phyloP scores from a whole-genome alignment of 2,888 invertebrate genomes.

The Operophtera brumata region DNA sequence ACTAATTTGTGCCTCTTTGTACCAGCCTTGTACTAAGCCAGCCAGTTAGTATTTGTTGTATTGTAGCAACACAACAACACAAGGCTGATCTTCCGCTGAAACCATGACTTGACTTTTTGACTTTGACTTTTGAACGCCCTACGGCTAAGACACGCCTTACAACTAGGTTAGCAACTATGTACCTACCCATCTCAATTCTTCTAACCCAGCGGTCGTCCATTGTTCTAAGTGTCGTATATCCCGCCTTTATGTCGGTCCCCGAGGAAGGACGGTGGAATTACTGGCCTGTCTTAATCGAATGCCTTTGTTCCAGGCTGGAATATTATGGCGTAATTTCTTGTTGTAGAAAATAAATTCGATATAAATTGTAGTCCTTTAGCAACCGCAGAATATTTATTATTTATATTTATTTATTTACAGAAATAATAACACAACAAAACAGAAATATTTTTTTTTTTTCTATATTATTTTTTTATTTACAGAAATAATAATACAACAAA shows the following conservation, averaged over 20 bases:
- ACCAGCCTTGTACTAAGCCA: no score
- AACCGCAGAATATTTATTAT: background rate
- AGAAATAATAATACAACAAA: no score
- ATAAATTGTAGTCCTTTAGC: background rate
- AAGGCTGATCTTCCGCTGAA: no score
- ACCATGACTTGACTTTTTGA: no score
- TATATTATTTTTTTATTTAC: no score
- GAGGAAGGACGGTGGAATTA: conserved; percentile 15
- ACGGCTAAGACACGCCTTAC: background rate
- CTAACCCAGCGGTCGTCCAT: conserved; percentile 14
- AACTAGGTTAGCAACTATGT: background rate
- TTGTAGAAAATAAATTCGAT: conserved; percentile 6
- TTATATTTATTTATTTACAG: no score
- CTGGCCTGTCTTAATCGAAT: conserved; percentile 16
- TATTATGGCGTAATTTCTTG: background rate
- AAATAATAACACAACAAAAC: no score
- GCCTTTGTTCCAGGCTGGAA: conserved; percentile 12
- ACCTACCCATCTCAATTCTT: conserved; percentile 14
- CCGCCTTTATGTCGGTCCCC: conserved; percentile 10
- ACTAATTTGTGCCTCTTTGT: no score
- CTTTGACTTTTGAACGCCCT: no score
- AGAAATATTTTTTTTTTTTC: no score
- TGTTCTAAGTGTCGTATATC: conserved; percentile 20
- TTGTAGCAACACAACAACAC: no score
- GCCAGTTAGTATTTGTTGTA: no score